These are phyloP conservation scores for Vanacampus margaritifer DNA, from an alignment of 2,113 vertebrate genomes.

Conservation along the genomic window DNA sequence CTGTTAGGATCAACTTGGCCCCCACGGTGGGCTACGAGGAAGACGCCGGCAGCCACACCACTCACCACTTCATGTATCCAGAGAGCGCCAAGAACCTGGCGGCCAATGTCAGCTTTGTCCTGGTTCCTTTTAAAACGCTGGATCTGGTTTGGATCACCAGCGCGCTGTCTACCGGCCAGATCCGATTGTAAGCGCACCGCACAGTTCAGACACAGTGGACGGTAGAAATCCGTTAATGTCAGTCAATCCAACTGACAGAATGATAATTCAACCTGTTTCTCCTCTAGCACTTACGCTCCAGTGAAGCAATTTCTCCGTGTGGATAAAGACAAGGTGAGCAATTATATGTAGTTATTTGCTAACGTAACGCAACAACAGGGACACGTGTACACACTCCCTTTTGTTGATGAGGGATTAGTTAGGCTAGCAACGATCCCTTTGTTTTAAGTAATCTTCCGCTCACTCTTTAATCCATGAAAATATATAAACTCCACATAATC, in stretches of 20 bases:
- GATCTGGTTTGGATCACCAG: conserved; percentile 98
- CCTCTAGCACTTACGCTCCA: conserved; percentile 86
- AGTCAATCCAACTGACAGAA: conserved; percentile 42
- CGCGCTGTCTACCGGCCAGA: conserved; percentile 92
- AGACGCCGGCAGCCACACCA: conserved; percentile 88
- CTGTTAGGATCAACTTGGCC: conserved; percentile 91
- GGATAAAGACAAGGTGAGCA: conserved; percentile 94
- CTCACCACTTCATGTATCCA: conserved; percentile 99
- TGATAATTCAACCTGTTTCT: conserved; percentile 25
- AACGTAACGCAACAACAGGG: not conserved
- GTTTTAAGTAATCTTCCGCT: conserved; percentile 55
- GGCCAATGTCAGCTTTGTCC: conserved; percentile 92
- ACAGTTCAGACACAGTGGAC: conserved; percentile 8
- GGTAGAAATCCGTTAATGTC: conserved; percentile 28
- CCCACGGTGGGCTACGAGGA: conserved; percentile 93
- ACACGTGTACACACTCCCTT: conserved; percentile 11
- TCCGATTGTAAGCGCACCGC: conserved; percentile 85
- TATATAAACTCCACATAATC: conserved; percentile 49
- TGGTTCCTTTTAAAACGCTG: conserved; percentile 97
- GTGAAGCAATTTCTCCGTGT: conserved; percentile 98
- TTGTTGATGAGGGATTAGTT: conserved; percentile 51
- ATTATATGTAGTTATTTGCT: conserved; percentile 6
- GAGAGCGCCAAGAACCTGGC: conserved; percentile 98
- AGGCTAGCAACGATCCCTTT: conserved; percentile 48
- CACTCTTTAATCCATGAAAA: conserved; percentile 54